Base-by-base conservation (phyloP, 1,140 invertebrate genomes). In the Pollicipes pollicipes region DNA sequence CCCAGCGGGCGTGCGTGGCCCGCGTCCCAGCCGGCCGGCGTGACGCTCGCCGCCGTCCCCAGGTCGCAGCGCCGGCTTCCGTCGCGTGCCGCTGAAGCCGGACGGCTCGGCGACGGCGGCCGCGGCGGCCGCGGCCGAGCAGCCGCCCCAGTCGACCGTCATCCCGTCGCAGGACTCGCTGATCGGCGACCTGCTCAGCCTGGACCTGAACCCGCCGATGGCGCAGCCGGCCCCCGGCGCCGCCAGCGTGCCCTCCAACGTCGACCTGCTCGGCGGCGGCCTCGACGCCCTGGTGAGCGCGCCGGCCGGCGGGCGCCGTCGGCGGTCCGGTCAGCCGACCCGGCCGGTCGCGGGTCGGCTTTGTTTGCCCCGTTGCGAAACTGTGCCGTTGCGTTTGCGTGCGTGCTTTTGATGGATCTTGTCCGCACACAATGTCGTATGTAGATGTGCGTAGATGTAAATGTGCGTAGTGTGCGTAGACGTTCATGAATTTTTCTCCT, bases 111-210 rank as follows among this genome's bases (percentile, higher is more conserved):
- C 73, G 31, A 74, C 72, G 45, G 28, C 67, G 29, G 69, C 72
- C 29, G 70, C 75, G 64, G 66, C 75, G 30, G 27, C 76, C 68
- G 69, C 78, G 66, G 64, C 28, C 27, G 45, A 58, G 45, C 13
- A 58, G 45, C 2, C 45, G 68, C 76, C 79, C 45, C 73, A 71
- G 74, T 75, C 69, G 72, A 83, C 90, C 26, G 91, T 95, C n/a
- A 95, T 91, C 77, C 89, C 89, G 21, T 82, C 86, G 17, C 91
- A 96, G 82, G 96, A 98, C 77, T 95, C 92, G 0, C 83, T 99
- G 0, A 97, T 98, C 79, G 96, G 94, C 0, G 97, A 99, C 82
- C 83, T 99, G 28, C 84, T 99, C 32, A 94, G 91, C 70, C 95
- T 99, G 89, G 96, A 99, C 80, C 90, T 97, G 72, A 80, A 88